Percentiles rank a stretch among this genome's conserved stretches.
Conservation (phyloP, 2,797 vertebrate species). For the Centroberyx gerrardi region DNA sequence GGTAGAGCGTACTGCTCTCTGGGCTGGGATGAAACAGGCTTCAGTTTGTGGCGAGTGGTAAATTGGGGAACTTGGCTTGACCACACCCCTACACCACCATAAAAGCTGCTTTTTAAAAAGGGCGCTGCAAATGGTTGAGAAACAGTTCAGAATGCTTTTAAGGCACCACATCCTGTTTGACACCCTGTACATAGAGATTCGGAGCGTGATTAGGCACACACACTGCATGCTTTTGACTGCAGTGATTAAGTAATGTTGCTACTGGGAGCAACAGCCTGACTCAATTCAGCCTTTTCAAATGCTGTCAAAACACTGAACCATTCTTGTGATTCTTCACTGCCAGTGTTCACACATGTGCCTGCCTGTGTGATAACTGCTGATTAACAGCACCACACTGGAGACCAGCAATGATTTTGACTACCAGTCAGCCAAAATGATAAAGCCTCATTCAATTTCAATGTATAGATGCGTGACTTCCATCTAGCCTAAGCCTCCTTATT, state of each 20-base stretch:
- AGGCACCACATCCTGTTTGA: slow-evolving; percentile 59
- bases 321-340: slow-evolving; percentile 23
- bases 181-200: slow-evolving; percentile 55
- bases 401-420: neutral
- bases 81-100: slow-evolving; percentile 74
- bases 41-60: slow-evolving; percentile 76
- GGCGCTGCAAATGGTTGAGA: slow-evolving; percentile 48
- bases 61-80: slow-evolving; percentile 68
- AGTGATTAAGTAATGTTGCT: neutral
- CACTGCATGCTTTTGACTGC: slow-evolving; percentile 12
- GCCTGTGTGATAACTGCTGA: slow-evolving; percentile 1
- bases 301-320: neutral
- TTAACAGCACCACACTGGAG: neutral
- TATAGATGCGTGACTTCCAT: slow-evolving; percentile 2
- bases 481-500: neutral
- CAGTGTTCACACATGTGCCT: neutral
- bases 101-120: slow-evolving; percentile 63
- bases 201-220: slow-evolving; percentile 43
- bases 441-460: neutral
- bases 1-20: slow-evolving; percentile 61
- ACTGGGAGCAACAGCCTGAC: neutral
- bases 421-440: slow-evolving; percentile 4
- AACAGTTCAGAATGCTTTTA: slow-evolving; percentile 54
- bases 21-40: slow-evolving; percentile 66
- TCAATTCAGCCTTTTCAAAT: neutral